Conservation (phyloP, 2,113 vertebrate genomes). For the Aegypius monachus region DNA sequence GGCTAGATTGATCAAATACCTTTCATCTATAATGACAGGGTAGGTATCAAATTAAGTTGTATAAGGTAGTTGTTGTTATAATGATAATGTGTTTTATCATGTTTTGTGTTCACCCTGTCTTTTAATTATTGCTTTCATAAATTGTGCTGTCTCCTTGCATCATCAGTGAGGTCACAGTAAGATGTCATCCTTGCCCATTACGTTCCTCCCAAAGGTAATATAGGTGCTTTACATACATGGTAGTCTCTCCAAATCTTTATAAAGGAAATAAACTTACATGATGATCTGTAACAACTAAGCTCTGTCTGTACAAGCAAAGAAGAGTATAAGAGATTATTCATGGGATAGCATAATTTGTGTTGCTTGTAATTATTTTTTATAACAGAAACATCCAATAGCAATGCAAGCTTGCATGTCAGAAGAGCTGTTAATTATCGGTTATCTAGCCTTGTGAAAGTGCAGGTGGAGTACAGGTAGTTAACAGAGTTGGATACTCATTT, state of each 20-base stretch:
- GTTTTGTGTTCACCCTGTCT: background rate
- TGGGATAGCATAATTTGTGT: background rate
- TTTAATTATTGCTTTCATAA: background rate
- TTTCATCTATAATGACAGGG: background rate
- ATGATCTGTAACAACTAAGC: background rate
- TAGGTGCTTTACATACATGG: background rate
- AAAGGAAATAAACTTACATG: background rate
- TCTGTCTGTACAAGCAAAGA: background rate
- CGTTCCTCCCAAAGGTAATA: background rate
- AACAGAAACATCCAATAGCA: background rate
- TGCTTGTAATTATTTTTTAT: background rate
- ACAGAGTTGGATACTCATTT: background rate
- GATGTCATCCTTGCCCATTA: background rate
- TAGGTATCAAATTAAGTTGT: background rate
- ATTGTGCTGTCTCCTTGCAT: background rate
- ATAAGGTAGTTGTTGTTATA: background rate
- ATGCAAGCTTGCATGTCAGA: background rate
- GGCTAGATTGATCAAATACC: background rate
- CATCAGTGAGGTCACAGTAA: background rate
- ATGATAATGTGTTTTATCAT: background rate
- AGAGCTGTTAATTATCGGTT: background rate
- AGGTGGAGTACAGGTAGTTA: background rate
- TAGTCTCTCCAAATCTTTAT: background rate
- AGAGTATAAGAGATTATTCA: background rate
- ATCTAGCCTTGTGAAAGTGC: background rate